Evolutionary conservation across 2,888 invertebrate genomes (phyloP).

Genomic region (Lycocerus yunnanus): DNA sequence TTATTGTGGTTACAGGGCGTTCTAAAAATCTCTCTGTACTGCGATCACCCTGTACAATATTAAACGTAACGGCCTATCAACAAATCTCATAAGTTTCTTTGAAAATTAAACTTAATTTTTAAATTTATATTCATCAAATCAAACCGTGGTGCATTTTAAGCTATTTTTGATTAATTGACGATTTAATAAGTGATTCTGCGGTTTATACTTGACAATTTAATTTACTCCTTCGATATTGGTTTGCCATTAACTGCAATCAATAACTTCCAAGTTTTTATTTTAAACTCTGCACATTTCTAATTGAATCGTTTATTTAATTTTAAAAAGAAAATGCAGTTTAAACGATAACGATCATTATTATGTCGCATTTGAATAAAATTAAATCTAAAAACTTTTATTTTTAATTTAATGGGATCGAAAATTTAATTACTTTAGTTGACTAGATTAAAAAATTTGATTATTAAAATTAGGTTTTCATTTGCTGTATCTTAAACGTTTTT

Average conservation of each 20-base stretch:
- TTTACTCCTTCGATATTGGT: neutral
- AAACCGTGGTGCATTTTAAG: neutral
- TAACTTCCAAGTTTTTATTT: neutral
- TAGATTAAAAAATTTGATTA: neutral
- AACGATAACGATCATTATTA: neutral
- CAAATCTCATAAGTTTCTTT: too few relatives aligned
- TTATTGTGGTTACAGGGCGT: neutral
- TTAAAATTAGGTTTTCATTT: neutral
- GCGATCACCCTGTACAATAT: too few relatives aligned
- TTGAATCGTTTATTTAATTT: neutral
- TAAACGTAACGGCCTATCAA: too few relatives aligned
- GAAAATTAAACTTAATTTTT: neutral
- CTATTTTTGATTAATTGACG: neutral
- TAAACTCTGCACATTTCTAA: neutral
- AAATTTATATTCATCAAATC: neutral
- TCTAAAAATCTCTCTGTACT: too few relatives aligned
- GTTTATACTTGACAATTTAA: neutral
- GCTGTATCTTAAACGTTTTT: neutral
- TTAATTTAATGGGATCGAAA: neutral
- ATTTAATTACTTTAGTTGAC: neutral
- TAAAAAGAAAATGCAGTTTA: neutral
- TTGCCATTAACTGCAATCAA: neutral
- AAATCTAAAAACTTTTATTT: neutral
- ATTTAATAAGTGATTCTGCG: neutral
- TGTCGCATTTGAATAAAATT: neutral